phyloP scores from a whole-genome alignment of 2,888 invertebrate species.

The Drosophila greeni region DNA sequence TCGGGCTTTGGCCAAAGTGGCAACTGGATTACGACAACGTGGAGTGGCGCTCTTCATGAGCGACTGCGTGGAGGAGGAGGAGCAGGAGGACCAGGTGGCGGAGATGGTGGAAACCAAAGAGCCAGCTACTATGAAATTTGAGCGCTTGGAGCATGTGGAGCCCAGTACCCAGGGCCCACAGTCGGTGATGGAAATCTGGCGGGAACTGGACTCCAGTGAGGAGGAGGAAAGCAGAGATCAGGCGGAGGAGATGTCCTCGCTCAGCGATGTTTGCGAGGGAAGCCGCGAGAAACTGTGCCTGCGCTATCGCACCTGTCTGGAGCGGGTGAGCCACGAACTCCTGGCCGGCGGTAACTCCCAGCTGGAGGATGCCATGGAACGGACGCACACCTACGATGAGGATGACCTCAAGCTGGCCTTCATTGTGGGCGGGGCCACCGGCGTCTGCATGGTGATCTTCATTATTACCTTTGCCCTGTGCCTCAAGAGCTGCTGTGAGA shows the following conservation, averaged over 20 bases:
- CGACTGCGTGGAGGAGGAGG: constrained; percentile 62
- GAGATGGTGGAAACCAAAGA: constrained; percentile 6
- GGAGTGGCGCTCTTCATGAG: constrained; percentile 62
- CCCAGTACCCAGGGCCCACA: constrained; percentile 32
- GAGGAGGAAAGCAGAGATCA: constrained; percentile 34
- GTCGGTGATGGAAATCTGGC: constrained; percentile 50
- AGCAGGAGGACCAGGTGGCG: constrained; percentile 6
- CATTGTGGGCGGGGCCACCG: constrained; percentile 70
- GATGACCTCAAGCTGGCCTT: constrained; percentile 73
- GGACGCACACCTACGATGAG: constrained; percentile 58
- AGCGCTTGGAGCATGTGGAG: constrained; percentile 65
- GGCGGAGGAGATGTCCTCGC: constrained; percentile 42
- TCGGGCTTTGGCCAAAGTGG: constrained; percentile 69
- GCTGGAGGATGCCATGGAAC: constrained; percentile 30
- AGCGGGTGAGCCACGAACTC: constrained; percentile 59
- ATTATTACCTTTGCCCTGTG: constrained; percentile 70
- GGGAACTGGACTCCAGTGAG: constrained; percentile 50
- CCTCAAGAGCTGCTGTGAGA: constrained; percentile 64
- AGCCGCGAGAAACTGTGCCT: constrained; percentile 64
- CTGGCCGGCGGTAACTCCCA: constrained; percentile 45
- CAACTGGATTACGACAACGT: constrained; percentile 61
- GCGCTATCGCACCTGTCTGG: constrained; percentile 69
- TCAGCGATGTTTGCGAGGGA: constrained; percentile 58
- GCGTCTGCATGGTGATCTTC: constrained; percentile 68
- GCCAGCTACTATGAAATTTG: constrained; percentile 52